Evolutionary conservation across 2,888 invertebrate species (phyloP), one percentile per base, ranked within the genome.

Genomic region (Chrysolina americana): DNA sequence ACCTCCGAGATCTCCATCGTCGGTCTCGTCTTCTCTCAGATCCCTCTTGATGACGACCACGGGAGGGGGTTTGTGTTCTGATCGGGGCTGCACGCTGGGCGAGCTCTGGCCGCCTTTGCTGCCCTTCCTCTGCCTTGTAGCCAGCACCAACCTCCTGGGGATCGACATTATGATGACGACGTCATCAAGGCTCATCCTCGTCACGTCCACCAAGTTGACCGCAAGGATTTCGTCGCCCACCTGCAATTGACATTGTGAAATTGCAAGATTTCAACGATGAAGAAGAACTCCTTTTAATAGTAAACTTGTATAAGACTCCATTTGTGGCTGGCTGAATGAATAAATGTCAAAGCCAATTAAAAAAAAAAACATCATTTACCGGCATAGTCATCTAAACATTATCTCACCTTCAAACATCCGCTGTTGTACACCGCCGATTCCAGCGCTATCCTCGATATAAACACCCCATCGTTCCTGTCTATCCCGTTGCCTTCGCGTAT

Each of bases 101-200:
- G 91, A 91, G 68, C 85, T 84, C 75, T 87, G 87, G 53, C 87
- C 87, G 41, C 87, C 87, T 76, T 90, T 89, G 79, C 88, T 89
- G 87, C 94, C 94, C 88, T 94, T 93, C 81, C 94, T 90, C 87
- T 96, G 96, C 83, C 97, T 92, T 79, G 98, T 98, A 83, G 97
- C 97, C 79, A 99, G 92, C 79, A 99, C 94, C 85, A 99, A 91
- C 82, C 99, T 92, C 85, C 98, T 92, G 8, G 99, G 99, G 89
- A 99, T 99, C 85, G 98, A 98, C 97, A 99, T 98, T 85, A 99
- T 97, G 85, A 99, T 97, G 81, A 99, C 99, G 79, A 99, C 99
- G 89, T 99, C 99, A 89, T 99, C 99, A 84, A 99, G 90, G 81
- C 97, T 97, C 98, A 99, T 99, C 85, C 96, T 94, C 79, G 97